phyloP scores from a whole-genome alignment of 2,888 invertebrate genomes.

The Machimus rusticus region DNA sequence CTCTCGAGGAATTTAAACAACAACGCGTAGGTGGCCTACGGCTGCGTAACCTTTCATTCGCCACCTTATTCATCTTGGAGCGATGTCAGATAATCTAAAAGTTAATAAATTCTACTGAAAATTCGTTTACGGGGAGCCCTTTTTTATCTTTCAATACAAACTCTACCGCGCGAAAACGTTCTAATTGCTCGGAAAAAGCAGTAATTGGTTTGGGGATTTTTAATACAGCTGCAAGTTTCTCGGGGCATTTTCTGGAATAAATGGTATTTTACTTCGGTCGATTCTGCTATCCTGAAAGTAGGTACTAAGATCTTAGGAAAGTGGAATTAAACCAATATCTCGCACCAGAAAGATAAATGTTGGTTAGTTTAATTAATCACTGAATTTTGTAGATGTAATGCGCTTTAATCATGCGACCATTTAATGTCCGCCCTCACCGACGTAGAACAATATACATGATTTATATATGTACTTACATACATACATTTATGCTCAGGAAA shows the following conservation, averaged over 20 bases:
- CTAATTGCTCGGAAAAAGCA: neutral
- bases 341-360: neutral
- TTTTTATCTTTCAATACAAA: neutral
- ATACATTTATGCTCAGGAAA: neutral
- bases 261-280: neutral
- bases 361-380: neutral
- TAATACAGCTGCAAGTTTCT: neutral
- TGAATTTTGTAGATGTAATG: neutral
- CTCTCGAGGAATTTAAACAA: neutral
- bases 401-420: neutral
- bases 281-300: neutral
- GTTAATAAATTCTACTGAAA: neutral
- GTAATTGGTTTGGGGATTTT: neutral
- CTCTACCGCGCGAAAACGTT: neutral
- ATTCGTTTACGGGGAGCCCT: neutral
- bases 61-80: neutral
- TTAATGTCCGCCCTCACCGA: neutral
- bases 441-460: neutral
- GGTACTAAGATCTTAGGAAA: neutral
- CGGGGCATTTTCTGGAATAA: neutral
- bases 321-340: neutral
- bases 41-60: neutral
- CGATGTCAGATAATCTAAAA: neutral
- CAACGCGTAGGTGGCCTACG: neutral
- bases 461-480: neutral